A percentile compares a stretch with the other conserved stretches of the same genome.
phyloP scores from a whole-genome alignment of 1,140 invertebrate species.

The Aphis craccivora region DNA sequence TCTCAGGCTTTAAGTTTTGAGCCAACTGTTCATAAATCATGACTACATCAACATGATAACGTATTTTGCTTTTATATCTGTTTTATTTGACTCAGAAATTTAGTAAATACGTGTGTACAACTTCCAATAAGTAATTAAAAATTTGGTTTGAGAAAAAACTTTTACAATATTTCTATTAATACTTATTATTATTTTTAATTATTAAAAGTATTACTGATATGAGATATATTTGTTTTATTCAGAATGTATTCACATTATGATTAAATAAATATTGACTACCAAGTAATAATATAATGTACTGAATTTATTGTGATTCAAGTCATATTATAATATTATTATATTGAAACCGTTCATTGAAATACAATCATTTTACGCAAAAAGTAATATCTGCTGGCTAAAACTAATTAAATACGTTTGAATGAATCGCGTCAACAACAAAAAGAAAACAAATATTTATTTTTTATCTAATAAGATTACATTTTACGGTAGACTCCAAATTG shows the following conservation, averaged over 20 bases:
- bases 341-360: neutral
- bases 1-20: neutral
- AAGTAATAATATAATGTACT: neutral
- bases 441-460: constrained; percentile 39
- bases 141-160: neutral
- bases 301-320: neutral
- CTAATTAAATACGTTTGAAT: neutral
- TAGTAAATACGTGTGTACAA: neutral
- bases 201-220: neutral
- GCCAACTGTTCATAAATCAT: neutral
- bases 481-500: constrained; percentile 16
- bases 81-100: neutral
- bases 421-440: neutral
- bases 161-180: neutral
- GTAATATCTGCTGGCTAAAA: neutral
- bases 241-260: neutral
- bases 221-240: neutral
- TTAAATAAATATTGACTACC: neutral
- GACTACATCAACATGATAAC: neutral
- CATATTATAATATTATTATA: neutral
- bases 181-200: neutral
- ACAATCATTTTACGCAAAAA: neutral
- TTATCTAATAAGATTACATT: constrained; percentile 33
- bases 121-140: neutral
- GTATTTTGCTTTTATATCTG: neutral